Evolutionary conservation across 2,797 vertebrate species (phyloP), one percentile per base, ranked within the genome.

Genomic region (Pterois miles): DNA sequence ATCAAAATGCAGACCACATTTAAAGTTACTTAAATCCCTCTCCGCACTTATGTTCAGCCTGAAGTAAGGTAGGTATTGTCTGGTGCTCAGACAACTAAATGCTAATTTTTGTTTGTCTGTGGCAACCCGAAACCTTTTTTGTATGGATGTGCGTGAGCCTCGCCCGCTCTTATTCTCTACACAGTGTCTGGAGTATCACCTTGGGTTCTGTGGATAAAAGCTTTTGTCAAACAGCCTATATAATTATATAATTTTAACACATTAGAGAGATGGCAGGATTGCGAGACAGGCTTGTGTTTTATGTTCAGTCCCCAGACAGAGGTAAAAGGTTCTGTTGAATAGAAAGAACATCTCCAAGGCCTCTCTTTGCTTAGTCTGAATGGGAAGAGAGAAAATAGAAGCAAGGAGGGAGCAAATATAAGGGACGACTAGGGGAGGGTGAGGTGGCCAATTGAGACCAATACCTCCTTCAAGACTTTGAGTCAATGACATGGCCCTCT

Each of bases 221-320:
- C 81, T 71, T 89, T 85, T 78, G 76, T 86, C 68, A 66, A 80
- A 80, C 53, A 76, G 46, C 53, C 67, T 58, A 77, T 76, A 83
- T 83, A 84, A 81, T 86, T 82, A 83, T 71, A 88, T 74, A 74
- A 80, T 80, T 65, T 29, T 53, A 75, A 82, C 29, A 71, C 85
- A 87, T 76, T 56, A 66, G 69, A 83, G 81, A 76, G 48, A 78
- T 65, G 68, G 40, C 46, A 71, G 57, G 52, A 53, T 80, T 82
- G 85, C 23, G 74, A 84, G 65, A 79, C 65, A 82, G 60, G 58
- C 63, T 78, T 85, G 59, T 2, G 18, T 86, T 85, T 87, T 76
- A 70, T 79, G 68, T 68, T 57, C 65, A 80, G 52, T 83, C 71
- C 54, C 48, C 48, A 67, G 72, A 66, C 62, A 57, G 76, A 65